These are phyloP conservation scores for Semnornis frantzii DNA, from an alignment of 2,113 vertebrate species.

Conservation along the genomic window DNA sequence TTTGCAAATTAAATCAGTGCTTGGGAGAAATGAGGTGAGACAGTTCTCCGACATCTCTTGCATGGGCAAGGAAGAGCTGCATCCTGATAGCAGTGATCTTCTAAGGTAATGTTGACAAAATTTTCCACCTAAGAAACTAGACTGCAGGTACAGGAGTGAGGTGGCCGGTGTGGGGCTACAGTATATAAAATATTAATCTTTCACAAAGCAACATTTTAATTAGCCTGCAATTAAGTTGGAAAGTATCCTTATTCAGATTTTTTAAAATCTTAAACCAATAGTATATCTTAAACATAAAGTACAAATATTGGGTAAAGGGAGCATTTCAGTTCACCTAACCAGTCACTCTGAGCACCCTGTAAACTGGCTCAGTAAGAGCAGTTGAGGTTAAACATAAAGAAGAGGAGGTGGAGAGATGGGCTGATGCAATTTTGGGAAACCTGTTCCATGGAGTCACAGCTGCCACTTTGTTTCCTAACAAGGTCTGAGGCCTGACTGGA, in stretches of 20 bases:
- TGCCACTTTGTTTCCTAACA: background rate
- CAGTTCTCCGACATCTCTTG: background rate
- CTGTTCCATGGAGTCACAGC: background rate
- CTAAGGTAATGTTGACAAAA: background rate
- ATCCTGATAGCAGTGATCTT: background rate
- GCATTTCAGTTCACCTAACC: background rate
- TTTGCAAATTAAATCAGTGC: constrained; percentile 50
- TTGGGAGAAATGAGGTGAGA: constrained; percentile 24
- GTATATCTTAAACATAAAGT: background rate
- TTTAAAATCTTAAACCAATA: background rate
- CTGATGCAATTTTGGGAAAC: background rate
- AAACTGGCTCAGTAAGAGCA: background rate
- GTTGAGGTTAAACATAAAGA: background rate
- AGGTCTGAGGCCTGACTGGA: background rate
- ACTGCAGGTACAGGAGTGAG: background rate
- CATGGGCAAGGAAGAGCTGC: background rate
- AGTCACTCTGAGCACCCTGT: background rate
- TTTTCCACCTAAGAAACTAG: background rate
- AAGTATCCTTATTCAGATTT: background rate
- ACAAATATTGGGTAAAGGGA: background rate
- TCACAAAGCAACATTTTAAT: background rate
- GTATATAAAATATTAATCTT: background rate
- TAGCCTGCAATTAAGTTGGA: background rate
- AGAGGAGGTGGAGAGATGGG: background rate
- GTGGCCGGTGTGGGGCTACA: background rate